Conservation (phyloP, 1,140 invertebrate genomes). For the Eumaeus atala region DNA sequence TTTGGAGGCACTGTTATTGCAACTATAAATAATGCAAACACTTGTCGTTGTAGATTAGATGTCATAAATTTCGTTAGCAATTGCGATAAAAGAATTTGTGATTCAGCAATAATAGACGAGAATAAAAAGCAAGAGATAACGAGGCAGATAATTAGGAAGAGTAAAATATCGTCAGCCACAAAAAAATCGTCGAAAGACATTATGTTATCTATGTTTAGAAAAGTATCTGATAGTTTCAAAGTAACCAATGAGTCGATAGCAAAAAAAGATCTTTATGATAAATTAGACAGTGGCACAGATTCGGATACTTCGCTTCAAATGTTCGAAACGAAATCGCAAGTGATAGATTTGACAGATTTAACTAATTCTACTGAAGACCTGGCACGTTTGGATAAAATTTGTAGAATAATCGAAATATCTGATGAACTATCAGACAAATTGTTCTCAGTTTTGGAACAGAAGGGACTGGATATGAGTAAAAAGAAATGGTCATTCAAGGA, state of each 20-base stretch:
- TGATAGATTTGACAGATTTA: constrained; percentile 55
- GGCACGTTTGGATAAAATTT: constrained; percentile 54
- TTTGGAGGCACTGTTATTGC: too few relatives aligned
- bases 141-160: too few relatives aligned
- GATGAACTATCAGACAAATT: constrained; percentile 60
- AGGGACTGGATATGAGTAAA: constrained; percentile 19
- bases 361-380: constrained; percentile 58
- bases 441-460: constrained; percentile 40
- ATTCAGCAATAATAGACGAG: too few relatives aligned
- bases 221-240: not conserved
- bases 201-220: too few relatives aligned
- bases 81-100: too few relatives aligned
- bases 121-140: too few relatives aligned
- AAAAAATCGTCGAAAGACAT: too few relatives aligned
- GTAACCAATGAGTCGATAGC: not conserved
- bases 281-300: constrained; percentile 53
- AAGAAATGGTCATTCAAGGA: constrained; percentile 64
- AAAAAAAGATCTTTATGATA: constrained; percentile 47
- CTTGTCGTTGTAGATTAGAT: too few relatives aligned
- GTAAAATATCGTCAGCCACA: too few relatives aligned
- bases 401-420: constrained; percentile 65
- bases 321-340: constrained; percentile 52
- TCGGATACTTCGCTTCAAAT: constrained; percentile 58
- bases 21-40: too few relatives aligned
- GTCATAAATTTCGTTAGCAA: too few relatives aligned